A percentile compares a stretch with the other conserved stretches of the same genome.
These are phyloP conservation scores for Amphilophus citrinellus DNA, from an alignment of 2,113 vertebrate genomes.

Conservation along the genomic window DNA sequence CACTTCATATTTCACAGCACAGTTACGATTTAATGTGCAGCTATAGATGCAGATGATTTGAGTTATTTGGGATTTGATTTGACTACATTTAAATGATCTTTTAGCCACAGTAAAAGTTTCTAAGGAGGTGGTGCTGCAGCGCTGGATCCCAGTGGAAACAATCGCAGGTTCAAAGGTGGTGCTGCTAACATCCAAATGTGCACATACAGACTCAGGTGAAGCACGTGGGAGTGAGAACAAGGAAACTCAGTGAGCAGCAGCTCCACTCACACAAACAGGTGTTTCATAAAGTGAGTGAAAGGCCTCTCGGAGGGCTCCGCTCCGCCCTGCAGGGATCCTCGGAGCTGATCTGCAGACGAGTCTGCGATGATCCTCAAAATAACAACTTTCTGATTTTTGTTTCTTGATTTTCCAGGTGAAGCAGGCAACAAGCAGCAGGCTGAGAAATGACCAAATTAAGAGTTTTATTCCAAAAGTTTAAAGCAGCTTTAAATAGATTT, in stretches of 20 bases:
- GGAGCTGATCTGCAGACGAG: not conserved
- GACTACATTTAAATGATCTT: too few relatives aligned
- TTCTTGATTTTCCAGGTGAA: constrained; percentile 12
- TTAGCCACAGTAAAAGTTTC: not conserved
- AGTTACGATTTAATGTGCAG: too few relatives aligned
- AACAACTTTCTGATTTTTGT: not conserved
- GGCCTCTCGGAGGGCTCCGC: too few relatives aligned
- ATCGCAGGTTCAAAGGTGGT: not conserved
- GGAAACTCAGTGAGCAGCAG: not conserved
- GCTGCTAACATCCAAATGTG: not conserved
- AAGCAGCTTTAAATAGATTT: too few relatives aligned
- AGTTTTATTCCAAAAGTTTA: constrained; percentile 1
- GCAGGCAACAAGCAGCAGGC: not conserved
- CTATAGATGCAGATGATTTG: too few relatives aligned
- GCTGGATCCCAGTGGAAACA: not conserved
- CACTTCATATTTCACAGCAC: too few relatives aligned
- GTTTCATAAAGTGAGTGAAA: not conserved
- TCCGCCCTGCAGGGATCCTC: constrained; percentile 5
- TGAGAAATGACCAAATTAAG: not conserved
- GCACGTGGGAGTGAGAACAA: constrained; percentile 5
- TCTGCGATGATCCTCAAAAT: not conserved
- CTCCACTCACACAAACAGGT: not conserved
- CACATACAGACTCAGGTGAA: fast-evolving
- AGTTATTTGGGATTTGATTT: too few relatives aligned
- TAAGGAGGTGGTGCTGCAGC: too few relatives aligned